Base-by-base conservation (phyloP, 2,888 invertebrate species). In the Dynastes tityus region DNA sequence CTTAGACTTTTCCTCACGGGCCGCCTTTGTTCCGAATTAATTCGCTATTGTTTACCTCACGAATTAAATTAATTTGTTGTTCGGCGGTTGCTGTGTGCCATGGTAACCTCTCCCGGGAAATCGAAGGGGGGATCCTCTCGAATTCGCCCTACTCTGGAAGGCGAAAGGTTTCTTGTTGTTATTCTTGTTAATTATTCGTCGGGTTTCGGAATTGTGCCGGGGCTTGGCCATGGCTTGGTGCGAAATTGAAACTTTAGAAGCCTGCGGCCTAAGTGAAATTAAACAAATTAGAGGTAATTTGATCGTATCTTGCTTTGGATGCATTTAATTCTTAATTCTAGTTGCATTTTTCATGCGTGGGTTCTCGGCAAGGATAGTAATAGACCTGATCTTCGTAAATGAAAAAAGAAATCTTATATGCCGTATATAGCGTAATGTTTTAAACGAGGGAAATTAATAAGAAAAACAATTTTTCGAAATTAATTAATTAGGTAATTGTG, bases 41-140 rank as follows among this genome's bases (percentile, higher is more conserved):
- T 73, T 73, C 61, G 73, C 73, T 61, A 61, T 73, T 73, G 61
- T 73, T 73, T 73, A 61, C 73, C 45, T 58, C 40, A 37, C 40
- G 73, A 73, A 73, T 73, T 61, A 73, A 73, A 73, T 73, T 73
- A 73, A 73, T 73, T 73, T 73, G 73, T 73, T 68, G 67, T 68
- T 68, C 49, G 29, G 45, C n/a, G 49, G n/a, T 16, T n/a, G 8
- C 11, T 2, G 16, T 27, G 11, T 2, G 27, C 61, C 29, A 11
- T 45, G 8, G 45, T 8, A 45, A 45, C 11, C 11, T 45, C 61
- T 2, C 29, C 27, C 29, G 27, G 11, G 29, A 29, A n/a, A 22
- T 22, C 27, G 8, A 45, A 2, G 45, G 45, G 45, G 27, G 61
- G 61, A 61, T 61, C 22, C 22, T 27, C 61, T 5, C n/a, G 22